These are phyloP conservation scores for Euproctis similis DNA, from an alignment of 2,888 invertebrate genomes.

Conservation along the genomic window DNA sequence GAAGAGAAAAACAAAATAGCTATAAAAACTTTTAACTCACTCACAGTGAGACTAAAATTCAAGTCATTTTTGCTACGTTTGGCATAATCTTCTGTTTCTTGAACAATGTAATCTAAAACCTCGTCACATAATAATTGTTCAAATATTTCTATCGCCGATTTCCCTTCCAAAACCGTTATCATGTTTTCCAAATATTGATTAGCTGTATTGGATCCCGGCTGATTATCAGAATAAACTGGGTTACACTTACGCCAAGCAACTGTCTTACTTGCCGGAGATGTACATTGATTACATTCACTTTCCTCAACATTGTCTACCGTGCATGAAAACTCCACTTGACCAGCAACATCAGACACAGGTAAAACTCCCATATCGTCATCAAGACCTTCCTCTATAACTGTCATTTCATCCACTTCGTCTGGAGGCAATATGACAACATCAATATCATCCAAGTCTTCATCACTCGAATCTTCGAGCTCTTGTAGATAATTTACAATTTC, in stretches of 20 bases:
- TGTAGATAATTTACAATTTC: too few relatives aligned
- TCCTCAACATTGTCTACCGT: too few relatives aligned
- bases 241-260: constrained; percentile 1
- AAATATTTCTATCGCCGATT: constrained; percentile 4
- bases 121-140: constrained; percentile 2
- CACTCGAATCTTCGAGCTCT: constrained; percentile 2
- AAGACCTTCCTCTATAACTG: too few relatives aligned
- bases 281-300: too few relatives aligned
- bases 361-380: too few relatives aligned
- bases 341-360: too few relatives aligned
- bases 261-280: neutral
- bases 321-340: too few relatives aligned
- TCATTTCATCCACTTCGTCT: too few relatives aligned
- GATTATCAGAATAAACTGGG: too few relatives aligned
- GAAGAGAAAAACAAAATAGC: constrained; percentile 4
- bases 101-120: constrained; percentile 1
- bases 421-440: too few relatives aligned
- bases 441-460: constrained; percentile 5
- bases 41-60: constrained; percentile 2
- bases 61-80: constrained; percentile 4
- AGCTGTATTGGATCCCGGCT: too few relatives aligned
- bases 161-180: constrained; percentile 1
- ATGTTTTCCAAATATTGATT: too few relatives aligned
- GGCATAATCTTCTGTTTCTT: constrained; percentile 1
- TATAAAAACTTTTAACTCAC: constrained; percentile 4